Percentiles rank a stretch among this genome's conserved stretches.
Conservation (phyloP, 2,888 invertebrate species). For the Lapara coniferarum region DNA sequence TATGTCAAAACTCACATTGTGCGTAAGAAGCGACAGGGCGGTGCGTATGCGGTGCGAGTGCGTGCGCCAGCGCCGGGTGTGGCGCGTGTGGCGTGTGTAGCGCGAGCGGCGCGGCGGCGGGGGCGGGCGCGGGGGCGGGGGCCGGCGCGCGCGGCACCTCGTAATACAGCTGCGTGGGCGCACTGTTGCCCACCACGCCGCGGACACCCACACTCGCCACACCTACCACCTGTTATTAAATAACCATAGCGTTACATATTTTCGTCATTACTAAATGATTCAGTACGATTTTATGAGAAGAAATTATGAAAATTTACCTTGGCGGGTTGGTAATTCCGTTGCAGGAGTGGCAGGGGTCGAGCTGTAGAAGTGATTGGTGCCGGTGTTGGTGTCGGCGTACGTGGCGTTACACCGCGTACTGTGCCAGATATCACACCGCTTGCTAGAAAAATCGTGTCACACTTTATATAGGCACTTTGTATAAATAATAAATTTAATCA, state of each 20-base stretch:
- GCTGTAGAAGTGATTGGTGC: constrained; percentile 52
- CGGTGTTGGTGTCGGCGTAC: constrained; percentile 54
- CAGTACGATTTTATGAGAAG: no score
- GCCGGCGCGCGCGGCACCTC: constrained; percentile 63
- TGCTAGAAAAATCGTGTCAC: constrained; percentile 43
- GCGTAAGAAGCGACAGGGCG: constrained; percentile 49
- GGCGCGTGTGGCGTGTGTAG: constrained; percentile 26
- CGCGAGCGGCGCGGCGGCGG: constrained; percentile 25
- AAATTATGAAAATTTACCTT: constrained; percentile 55
- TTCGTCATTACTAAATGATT: no score
- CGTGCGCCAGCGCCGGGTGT: background rate
- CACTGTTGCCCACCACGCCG: constrained; percentile 73
- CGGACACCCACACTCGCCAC: constrained; percentile 69
- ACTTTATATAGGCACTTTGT: background rate
- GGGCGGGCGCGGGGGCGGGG: constrained; percentile 28
- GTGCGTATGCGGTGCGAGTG: constrained; percentile 71
- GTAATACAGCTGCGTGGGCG: constrained; percentile 76
- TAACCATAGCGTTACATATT: background rate
- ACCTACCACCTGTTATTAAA: constrained; percentile 58
- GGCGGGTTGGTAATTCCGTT: constrained; percentile 76
- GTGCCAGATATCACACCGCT: constrained; percentile 65
- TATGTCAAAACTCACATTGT: constrained; percentile 37
- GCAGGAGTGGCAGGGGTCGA: constrained; percentile 73
- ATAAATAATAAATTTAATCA: background rate
- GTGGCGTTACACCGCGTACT: constrained; percentile 53